Base-by-base conservation (phyloP, 2,113 vertebrate genomes). In the Oostethus manadensis region DNA sequence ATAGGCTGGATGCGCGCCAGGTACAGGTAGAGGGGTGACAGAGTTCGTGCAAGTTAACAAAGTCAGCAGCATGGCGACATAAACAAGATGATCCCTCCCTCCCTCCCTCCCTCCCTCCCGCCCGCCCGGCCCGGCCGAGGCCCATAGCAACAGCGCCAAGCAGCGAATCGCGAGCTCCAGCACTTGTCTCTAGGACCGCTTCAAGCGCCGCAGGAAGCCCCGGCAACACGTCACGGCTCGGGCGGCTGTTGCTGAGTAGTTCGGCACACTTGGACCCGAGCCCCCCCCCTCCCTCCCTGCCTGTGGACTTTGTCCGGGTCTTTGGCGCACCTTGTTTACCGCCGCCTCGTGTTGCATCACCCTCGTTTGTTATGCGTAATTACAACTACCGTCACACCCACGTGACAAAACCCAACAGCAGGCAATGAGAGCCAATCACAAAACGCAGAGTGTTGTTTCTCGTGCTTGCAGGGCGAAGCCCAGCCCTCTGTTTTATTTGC, bases 221-320 rank as follows among this genome's bases (percentile, higher is more conserved):
- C 76, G 63, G 47, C 58, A 74, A 83, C 84, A 81, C 90, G 90
- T 91, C 89, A 91, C 88, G 73, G 76, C 80, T 79, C 84, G 80
- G 84, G 82, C 77, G 88, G 88, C 90, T 91, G 90, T 91, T 91
- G 90, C 90, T 86, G 90, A 90, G 90, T 90, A 89, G 86, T 85
- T 83, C 74, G 84, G 74, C 86, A 81, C 70, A 84, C 74, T 84
- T 81, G 75, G 79, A 79, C 79, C 76, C 23, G 72, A 43, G 64
- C 69, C 59, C 58, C 51, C 53, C 62, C 26, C 21, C 33, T 66
- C 23, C 59, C 9, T 29, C 46, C 33, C 2, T 71, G 85, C 85
- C 86, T 88, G 87, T 86, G 88, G 86, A 82, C 85, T 85, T 79
- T 78, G 85, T 81, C 79, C 69, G 80, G 73, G 77, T 83, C 75